Base-by-base conservation (phyloP, 64 coral and sea anemone genomes). In the Porites australiensis region DNA sequence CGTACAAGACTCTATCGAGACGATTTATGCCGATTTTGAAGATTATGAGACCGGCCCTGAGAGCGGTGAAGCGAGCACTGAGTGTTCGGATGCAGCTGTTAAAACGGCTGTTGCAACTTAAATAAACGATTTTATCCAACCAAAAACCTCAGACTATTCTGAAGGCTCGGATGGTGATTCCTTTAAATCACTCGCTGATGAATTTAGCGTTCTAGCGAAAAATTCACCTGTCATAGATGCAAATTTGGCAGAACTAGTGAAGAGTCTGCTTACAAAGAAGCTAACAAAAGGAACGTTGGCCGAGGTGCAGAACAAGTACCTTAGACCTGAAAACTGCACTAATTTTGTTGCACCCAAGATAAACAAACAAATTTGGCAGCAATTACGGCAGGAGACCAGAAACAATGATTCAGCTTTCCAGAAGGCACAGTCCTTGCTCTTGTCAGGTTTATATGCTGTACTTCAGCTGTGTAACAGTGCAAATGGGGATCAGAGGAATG, bases 331-430 rank as follows among this genome's bases (percentile, higher is more conserved):
- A 53, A 72, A 87, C 53, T 67, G 67, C 44, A 14, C 83, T 64
- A 64, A 86, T 23, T 20, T 70, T 9, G 82, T 49, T 19, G 49
- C 82, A n/a, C 82, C 82, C 1, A 87, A 87, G 48, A 67, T 87
- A 52, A 87, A 87, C 27, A 70, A 47, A 19, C 67, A 71, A 70
- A 48, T 87, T 53, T 71, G 44, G 67, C 47, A 19, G 20, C 64
- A 72, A 53, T 70, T 87, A 46, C 47, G 55, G 2, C 67, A 87
- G 50, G 83, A 72, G 13, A 66, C 4, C 14, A 87, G 70, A 53
- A 87, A 70, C 44, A 15, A 52, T 45, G 65, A 71, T 53, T 87
- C 52, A 14, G 52, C 64, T 71, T 53, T 87, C 23, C 83, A 87
- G 18, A 87, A 87, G 70, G 65, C 64, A 18, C 83, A 87, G 54